phyloP scores from a whole-genome alignment of 2,113 vertebrate species.

The Lophura nycthemera region DNA sequence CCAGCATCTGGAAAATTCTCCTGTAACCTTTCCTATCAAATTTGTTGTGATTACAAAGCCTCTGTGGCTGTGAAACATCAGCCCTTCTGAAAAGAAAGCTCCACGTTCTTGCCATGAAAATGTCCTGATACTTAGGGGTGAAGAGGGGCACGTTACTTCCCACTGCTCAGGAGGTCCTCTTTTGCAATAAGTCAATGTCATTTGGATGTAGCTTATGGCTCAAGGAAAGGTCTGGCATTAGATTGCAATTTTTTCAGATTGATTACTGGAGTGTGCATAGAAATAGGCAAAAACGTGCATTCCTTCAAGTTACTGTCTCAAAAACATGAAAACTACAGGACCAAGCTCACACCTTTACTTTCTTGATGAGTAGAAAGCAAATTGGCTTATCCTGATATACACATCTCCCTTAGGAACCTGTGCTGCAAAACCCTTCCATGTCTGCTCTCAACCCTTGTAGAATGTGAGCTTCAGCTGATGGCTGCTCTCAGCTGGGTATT shows the following conservation, averaged over 20 bases:
- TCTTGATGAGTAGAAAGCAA: background rate
- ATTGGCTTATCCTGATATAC: background rate
- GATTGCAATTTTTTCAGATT: background rate
- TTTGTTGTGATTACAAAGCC: background rate
- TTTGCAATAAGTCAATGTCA: background rate
- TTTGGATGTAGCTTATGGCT: background rate
- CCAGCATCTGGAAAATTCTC: background rate
- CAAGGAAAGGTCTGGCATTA: background rate
- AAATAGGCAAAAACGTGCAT: background rate
- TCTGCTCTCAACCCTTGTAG: background rate
- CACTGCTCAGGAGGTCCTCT: background rate
- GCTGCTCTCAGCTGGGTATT: accelerated
- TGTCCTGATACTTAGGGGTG: background rate
- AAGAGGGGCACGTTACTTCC: background rate
- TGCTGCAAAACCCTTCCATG: background rate
- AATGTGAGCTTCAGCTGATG: background rate
- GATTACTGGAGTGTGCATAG: background rate
- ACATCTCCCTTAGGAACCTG: background rate
- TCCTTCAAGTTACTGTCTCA: background rate
- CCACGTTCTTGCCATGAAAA: background rate
- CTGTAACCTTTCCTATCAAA: background rate
- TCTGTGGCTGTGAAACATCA: accelerated
- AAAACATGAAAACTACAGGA: background rate
- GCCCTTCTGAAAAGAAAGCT: background rate
- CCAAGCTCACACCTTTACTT: background rate